Evolutionary conservation across 1,140 invertebrate species (phyloP).

Genomic region (Drosophila sturtevanti): DNA sequence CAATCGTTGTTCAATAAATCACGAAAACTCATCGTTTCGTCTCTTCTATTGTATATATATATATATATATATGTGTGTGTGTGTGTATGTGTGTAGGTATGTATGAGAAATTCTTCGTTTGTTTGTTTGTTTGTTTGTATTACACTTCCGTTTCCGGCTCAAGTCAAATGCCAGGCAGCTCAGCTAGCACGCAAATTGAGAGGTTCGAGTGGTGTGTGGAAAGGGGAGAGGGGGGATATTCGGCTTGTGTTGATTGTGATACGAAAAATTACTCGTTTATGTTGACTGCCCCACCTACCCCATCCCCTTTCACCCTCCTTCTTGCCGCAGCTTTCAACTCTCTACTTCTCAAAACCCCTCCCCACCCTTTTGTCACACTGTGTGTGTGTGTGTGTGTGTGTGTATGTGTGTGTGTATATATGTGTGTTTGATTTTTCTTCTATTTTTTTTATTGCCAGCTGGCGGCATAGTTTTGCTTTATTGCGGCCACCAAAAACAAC

Average conservation of each 20-base stretch:
- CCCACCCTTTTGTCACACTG: not conserved
- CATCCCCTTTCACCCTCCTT: too few relatives aligned
- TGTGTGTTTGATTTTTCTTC: slow-evolving; percentile 24
- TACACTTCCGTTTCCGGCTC: slow-evolving; percentile 62
- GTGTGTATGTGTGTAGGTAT: not conserved
- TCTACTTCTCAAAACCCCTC: too few relatives aligned
- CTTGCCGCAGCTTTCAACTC: not conserved
- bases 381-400: not conserved
- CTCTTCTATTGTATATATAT: slow-evolving; percentile 18
- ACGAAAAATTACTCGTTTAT: slow-evolving; percentile 14
- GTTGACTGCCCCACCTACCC: slow-evolving; percentile 2
- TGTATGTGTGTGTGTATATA: not conserved
- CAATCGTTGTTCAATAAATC: slow-evolving; percentile 63
- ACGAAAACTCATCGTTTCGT: slow-evolving; percentile 45
- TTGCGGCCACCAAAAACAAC: slow-evolving; percentile 46
- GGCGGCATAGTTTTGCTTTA: slow-evolving; percentile 53
- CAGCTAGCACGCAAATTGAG: slow-evolving; percentile 56
- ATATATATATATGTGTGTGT: not conserved
- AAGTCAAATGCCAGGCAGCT: slow-evolving; percentile 44
- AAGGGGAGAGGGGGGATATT: not conserved
- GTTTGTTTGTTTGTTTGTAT: slow-evolving; percentile 51
- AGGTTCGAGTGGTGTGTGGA: slow-evolving; percentile 29
- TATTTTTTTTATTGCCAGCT: slow-evolving; percentile 43
- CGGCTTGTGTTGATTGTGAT: slow-evolving; percentile 19
- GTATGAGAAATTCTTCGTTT: slow-evolving; percentile 6